Evolutionary conservation across 2,797 vertebrate species (phyloP).

Genomic region (Triplophysa yarkandensis): DNA sequence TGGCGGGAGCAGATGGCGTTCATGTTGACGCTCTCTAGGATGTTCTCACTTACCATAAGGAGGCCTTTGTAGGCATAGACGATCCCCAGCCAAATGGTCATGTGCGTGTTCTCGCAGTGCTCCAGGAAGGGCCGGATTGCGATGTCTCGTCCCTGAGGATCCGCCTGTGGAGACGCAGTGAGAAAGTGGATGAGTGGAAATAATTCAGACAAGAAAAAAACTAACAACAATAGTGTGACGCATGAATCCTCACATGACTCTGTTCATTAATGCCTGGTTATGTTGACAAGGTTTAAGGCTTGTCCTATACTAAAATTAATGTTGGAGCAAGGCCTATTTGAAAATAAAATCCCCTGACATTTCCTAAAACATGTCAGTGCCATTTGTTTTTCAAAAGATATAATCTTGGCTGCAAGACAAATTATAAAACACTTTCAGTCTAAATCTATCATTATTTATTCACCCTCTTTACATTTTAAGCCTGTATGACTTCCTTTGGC

Average conservation of each 20-base stretch:
- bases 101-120: conserved; percentile 98
- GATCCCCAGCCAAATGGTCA: conserved; percentile 99
- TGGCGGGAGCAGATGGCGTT: conserved; percentile 49
- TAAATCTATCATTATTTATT: too few relatives aligned
- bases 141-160: conserved; percentile 95
- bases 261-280: too few relatives aligned
- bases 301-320: too few relatives aligned
- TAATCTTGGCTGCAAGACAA: too few relatives aligned
- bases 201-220: conserved; percentile 35
- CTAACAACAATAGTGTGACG: conserved; percentile 32
- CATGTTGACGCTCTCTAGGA: conserved; percentile 31
- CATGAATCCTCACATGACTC: neutral
- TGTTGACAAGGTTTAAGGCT: too few relatives aligned
- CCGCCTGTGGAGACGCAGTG: conserved; percentile 79
- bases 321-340: too few relatives aligned
- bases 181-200: conserved; percentile 42
- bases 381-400: too few relatives aligned
- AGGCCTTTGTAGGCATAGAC: conserved; percentile 99
- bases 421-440: too few relatives aligned
- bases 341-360: too few relatives aligned
- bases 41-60: conserved; percentile 88
- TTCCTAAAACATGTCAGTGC: too few relatives aligned
- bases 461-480: too few relatives aligned
- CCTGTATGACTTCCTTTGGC: too few relatives aligned
- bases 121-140: conserved; percentile 97